Base-by-base conservation (phyloP, 1,140 invertebrate species). In the Zaprionus taronus region DNA sequence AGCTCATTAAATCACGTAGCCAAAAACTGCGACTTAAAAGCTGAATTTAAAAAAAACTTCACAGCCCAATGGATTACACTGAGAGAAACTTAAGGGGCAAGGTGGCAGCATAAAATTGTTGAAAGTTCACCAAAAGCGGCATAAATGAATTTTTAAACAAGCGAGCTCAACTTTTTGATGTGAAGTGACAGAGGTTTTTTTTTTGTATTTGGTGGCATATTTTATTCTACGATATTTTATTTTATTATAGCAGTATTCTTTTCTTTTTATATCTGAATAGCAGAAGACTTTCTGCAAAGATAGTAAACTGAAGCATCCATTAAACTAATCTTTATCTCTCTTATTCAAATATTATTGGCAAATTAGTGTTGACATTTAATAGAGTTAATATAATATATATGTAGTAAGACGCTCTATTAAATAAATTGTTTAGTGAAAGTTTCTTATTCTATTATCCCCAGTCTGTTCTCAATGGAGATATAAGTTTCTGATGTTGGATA, bases 1-100 rank as follows among this genome's bases (percentile, higher is more conserved):
- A 83, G 83, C 86, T 87, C 73, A 87, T 89, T 83, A 83, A 89
- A 83, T 80, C 80, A 70, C 69, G 53, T 61, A 70, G 64, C 47
- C 28, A 56, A 57, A 53, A 71, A 62, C 51, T 47, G 11, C 51
- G 66, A 53, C 47, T 26, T 61, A 34, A 53, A 76, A 60, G 55
- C 67, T n/a, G 24, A 17, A 71, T 60, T 58, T 26, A n/a, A 64
- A 76, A 64, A 76, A 71, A 49, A 24, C 47, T 63, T 36, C 22
- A 26, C 53, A 56, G 63, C 28, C 28, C 62, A 24, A 2, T 38
- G 36, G 20, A 41, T 20, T 61, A 53, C 51, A 55, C 63, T 34
- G n/a, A 51, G 51, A 31, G 38, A 53, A 64, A 51, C 41, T 47
- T 14, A 31, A 17, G 20, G 6, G 11, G 31, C 31, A 7, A 34